Conservation (phyloP, 1,140 invertebrate genomes). For the Branchinecta lynchi region DNA sequence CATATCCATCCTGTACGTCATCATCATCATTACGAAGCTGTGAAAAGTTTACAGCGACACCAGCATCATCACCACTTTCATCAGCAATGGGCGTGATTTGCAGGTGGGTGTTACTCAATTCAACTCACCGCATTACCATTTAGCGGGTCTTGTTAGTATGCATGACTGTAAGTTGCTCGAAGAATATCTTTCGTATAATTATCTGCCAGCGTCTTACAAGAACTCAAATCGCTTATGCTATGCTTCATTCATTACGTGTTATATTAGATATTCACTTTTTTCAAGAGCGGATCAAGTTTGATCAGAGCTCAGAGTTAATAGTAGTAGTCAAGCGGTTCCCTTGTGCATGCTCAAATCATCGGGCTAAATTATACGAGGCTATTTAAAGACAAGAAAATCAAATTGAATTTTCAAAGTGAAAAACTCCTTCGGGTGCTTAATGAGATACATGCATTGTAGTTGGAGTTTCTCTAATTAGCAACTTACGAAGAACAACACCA, state of each 20-base stretch:
- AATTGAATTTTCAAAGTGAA: too few species aligned
- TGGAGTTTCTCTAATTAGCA: too few species aligned
- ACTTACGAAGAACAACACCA: too few species aligned
- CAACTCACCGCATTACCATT: not conserved
- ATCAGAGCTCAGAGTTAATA: not conserved
- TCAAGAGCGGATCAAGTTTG: not conserved
- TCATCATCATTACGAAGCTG: slow-evolving; percentile 3
- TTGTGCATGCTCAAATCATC: not conserved
- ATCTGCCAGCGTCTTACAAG: not conserved
- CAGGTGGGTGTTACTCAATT: not conserved
- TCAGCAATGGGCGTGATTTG: slow-evolving; percentile 8
- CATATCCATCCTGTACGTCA: not conserved
- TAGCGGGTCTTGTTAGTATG: not conserved
- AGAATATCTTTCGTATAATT: not conserved
- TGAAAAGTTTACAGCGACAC: not conserved
- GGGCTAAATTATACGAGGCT: not conserved
- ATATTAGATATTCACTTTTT: slow-evolving; percentile 10
- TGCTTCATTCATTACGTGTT: not conserved
- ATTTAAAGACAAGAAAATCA: not conserved
- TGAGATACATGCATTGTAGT: too few species aligned
- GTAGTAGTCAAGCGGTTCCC: not conserved
- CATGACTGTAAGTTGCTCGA: not conserved
- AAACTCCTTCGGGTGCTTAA: too few species aligned
- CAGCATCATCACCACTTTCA: slow-evolving; percentile 6
- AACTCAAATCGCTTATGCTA: not conserved